Percentiles rank a stretch among this genome's conserved stretches.
Evolutionary conservation across 2,113 vertebrate species (phyloP).

Genomic region (Clupea harengus): DNA sequence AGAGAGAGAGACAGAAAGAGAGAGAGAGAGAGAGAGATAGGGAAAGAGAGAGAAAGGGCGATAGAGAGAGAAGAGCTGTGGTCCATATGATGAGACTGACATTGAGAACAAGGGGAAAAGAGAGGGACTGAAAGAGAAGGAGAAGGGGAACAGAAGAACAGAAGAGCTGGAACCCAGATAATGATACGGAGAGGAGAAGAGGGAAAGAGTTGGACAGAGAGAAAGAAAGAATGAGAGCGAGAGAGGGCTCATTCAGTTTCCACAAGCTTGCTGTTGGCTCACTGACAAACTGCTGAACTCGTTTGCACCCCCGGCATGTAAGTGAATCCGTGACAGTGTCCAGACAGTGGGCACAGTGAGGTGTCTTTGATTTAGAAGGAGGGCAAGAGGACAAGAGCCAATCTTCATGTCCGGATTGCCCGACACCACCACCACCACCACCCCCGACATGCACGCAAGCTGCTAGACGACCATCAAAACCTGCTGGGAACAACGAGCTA

Average conservation of each 20-base stretch:
- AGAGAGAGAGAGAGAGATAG: background rate
- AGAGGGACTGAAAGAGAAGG: background rate
- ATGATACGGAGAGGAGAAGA: background rate
- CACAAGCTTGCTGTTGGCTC: background rate
- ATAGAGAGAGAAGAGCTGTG: background rate
- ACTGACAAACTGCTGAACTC: background rate
- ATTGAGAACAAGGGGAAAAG: background rate
- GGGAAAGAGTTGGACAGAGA: background rate
- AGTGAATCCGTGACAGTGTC: conserved; percentile 43
- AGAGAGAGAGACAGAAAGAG: background rate
- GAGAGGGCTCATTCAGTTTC: background rate
- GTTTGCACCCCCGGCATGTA: conserved; percentile 49
- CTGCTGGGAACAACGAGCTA: background rate
- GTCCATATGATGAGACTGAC: background rate
- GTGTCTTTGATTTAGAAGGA: conserved; percentile 18
- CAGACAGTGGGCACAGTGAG: conserved; percentile 13
- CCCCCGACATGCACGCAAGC: background rate
- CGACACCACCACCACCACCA: background rate
- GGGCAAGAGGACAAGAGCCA: conserved; percentile 14
- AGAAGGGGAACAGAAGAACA: background rate
- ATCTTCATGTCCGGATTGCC: background rate
- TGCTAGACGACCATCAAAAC: background rate
- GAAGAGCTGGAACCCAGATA: background rate
- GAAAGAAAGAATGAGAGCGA: background rate
- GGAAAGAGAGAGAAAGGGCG: background rate